Evolutionary conservation across 1,140 invertebrate species (phyloP).

Genomic region (Ooceraea biroi): DNA sequence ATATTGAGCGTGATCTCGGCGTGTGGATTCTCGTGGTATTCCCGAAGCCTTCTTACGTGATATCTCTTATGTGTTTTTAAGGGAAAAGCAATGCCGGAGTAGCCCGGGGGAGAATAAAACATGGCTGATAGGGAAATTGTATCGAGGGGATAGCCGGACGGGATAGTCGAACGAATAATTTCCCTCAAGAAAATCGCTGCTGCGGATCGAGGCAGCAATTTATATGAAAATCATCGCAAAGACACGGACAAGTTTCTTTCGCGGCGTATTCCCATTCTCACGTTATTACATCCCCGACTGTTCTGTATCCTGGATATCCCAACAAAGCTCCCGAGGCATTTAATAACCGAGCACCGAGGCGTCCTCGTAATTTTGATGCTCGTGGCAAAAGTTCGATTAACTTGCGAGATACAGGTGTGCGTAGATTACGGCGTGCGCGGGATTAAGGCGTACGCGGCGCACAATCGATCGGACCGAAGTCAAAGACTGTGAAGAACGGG

Average conservation of each 20-base stretch:
- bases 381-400: slow-evolving; percentile 4
- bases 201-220: slow-evolving; percentile 15
- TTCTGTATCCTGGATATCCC: no score
- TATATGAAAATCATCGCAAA: slow-evolving; percentile 23
- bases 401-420: no score
- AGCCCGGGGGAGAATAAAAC: slow-evolving; percentile 8
- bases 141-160: no score
- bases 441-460: slow-evolving; percentile 28
- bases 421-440: neutral
- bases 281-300: no score
- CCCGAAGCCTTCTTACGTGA: slow-evolving; percentile 5
- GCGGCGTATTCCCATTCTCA: neutral
- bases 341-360: no score
- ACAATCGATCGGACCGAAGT: slow-evolving; percentile 2
- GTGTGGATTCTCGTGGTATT: neutral
- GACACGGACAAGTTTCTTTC: slow-evolving; percentile 2
- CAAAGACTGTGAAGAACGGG: slow-evolving; percentile 16
- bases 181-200: slow-evolving; percentile 20
- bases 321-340: no score
- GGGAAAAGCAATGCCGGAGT: slow-evolving; percentile 39
- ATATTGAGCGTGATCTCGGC: neutral
- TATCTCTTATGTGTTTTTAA: slow-evolving; percentile 49
- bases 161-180: slow-evolving; percentile 43
- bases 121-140: slow-evolving; percentile 28
- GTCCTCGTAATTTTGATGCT: neutral